Evolutionary conservation across 2,888 invertebrate species (phyloP), one percentile per base, ranked within the genome.

Genomic region (Cerastis leucographa): DNA sequence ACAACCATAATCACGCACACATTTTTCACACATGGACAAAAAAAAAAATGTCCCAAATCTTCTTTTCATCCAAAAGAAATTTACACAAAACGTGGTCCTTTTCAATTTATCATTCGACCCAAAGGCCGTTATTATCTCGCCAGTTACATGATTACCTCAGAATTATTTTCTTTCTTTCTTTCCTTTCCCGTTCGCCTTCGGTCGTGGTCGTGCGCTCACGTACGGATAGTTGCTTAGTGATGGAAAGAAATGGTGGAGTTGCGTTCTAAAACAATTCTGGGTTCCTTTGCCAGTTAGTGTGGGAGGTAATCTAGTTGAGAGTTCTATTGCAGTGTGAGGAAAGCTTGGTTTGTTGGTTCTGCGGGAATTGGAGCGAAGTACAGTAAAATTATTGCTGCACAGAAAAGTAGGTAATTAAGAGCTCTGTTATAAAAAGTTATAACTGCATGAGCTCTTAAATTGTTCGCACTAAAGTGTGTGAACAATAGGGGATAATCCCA

Each of bases 141-240:
- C 75, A 74, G 87, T 87, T 81, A 85, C 87, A 74, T 88, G 85
- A 88, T 89, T 89, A 88, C 85, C 85, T 82, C 73, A n/a, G 84
- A 81, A 88, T 84, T 86, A 87, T 87, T 87, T 88, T 82, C 78
- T 75, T 72, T 74, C 59, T 29, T 64, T 75, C 35, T 12, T 80
- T 59, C 56, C 17, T 51, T 69, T 71, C 62, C 70, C 62, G 66
- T 70, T 66, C 61, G 69, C 73, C 76, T n/a, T n/a, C 64, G 72
- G 51, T 19, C 44, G 71, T 80, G 80, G 73, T 75, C 80, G 70
- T 74, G 54, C 64, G 71, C 81, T 75, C 87, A 88, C 87, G 89
- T 88, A 76, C 88, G 66, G 51, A 72, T 72, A 74, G 85, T 84
- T 74, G 85, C 65, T 80, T 72, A 77, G 73, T 64, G 62, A 74